These are phyloP conservation scores for Mimas tiliae DNA, from an alignment of 2,888 invertebrate genomes.

Conservation along the genomic window DNA sequence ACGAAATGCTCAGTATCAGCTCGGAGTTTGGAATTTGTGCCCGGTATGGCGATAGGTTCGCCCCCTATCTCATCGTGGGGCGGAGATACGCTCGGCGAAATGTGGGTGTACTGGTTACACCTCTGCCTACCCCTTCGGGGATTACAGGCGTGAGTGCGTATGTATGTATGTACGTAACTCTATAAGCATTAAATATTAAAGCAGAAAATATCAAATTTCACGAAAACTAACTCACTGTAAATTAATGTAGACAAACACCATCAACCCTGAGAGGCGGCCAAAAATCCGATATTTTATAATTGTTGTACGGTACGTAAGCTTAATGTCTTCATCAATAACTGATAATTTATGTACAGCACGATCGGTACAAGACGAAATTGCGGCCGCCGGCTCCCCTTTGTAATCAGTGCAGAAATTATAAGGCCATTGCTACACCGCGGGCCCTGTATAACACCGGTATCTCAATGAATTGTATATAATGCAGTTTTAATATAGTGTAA, in stretches of 20 bases:
- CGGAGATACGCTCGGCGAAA: no score
- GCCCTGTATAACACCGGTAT: conserved; percentile 69
- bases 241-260: background rate
- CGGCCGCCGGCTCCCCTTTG: conserved; percentile 86
- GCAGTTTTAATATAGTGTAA: conserved; percentile 38
- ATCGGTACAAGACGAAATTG: conserved; percentile 83
- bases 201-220: background rate
- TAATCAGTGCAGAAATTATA: conserved; percentile 84
- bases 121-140: no score
- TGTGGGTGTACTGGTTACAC: no score
- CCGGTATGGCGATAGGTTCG: no score
- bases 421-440: conserved; percentile 79
- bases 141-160: no score
- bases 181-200: background rate
- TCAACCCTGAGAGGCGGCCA: conserved; percentile 31
- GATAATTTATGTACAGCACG: conserved; percentile 84
- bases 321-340: conserved; percentile 86
- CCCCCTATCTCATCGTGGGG: no score
- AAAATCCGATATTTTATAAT: conserved; percentile 64
- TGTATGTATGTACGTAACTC: no score
- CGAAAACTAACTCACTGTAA: no score
- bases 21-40: no score
- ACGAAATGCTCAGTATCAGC: no score
- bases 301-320: conserved; percentile 70
- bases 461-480: conserved; percentile 53